Conservation (phyloP, 2,888 invertebrate genomes). For the Elysia crispata region DNA sequence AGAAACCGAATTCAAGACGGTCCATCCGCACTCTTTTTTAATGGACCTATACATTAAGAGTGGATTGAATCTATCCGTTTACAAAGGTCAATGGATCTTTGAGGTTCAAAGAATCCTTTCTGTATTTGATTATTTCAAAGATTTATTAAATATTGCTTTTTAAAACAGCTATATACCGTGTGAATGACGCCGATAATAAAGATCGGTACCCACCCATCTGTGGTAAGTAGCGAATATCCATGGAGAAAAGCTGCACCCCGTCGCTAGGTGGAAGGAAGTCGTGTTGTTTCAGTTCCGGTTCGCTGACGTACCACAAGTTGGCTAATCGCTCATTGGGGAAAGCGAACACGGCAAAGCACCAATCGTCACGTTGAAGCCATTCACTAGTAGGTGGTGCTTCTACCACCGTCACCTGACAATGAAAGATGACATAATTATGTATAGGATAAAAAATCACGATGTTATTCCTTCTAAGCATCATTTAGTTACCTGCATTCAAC, state of each 20-base stretch:
- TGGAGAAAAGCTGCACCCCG: slow-evolving; percentile 52
- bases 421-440: neutral
- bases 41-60: too few relatives aligned
- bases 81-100: too few relatives aligned
- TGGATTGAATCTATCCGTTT: too few relatives aligned
- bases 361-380: slow-evolving; percentile 51
- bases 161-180: too few relatives aligned
- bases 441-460: neutral
- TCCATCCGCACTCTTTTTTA: too few relatives aligned
- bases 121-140: too few relatives aligned
- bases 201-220: slow-evolving; percentile 39
- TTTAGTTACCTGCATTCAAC: too few relatives aligned
- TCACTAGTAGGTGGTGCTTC: slow-evolving; percentile 47
- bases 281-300: slow-evolving; percentile 60
- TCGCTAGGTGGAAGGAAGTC: slow-evolving; percentile 60
- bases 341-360: slow-evolving; percentile 53
- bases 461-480: too few relatives aligned
- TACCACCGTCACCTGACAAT: slow-evolving; percentile 50
- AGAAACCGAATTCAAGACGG: too few relatives aligned
- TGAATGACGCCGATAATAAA: too few relatives aligned
- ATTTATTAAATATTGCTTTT: too few relatives aligned
- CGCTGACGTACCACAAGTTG: slow-evolving; percentile 56
- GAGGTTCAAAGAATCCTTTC: too few relatives aligned
- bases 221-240: slow-evolving; percentile 53
- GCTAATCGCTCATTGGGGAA: slow-evolving; percentile 54